phyloP scores from a whole-genome alignment of 2,797 vertebrate species.

The Petrocephalus schoutedeni region DNA sequence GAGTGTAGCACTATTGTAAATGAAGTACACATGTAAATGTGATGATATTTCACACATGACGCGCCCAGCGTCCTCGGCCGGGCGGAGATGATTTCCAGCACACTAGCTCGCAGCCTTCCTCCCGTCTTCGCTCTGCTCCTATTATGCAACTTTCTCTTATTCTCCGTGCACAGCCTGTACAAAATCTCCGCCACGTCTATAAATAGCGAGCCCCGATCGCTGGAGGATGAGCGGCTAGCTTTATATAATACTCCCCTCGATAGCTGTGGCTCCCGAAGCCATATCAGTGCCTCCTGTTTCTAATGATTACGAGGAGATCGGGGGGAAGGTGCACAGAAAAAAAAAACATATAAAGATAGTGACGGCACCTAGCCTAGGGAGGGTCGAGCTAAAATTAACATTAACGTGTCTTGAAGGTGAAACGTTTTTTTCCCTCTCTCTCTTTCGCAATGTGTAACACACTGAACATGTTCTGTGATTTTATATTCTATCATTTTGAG shows the following conservation, averaged over 20 bases:
- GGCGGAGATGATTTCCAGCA: neutral
- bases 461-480: neutral
- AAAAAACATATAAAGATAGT: conserved; percentile 15
- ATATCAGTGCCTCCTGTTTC: neutral
- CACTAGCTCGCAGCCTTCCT: neutral
- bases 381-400: conserved; percentile 21
- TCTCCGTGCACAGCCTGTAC: conserved; percentile 38
- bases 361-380: conserved; percentile 19
- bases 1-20: neutral
- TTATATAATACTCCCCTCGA: conserved; percentile 37
- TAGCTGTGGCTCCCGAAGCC: neutral
- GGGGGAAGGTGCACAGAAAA: neutral
- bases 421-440: neutral
- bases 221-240: conserved; percentile 38
- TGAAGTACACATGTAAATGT: neutral
- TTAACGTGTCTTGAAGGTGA: neutral
- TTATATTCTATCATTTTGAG: neutral
- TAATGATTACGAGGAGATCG: neutral
- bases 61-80: neutral
- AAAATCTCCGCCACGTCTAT: conserved; percentile 44
- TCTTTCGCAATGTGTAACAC: neutral
- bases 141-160: conserved; percentile 28
- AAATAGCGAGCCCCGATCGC: conserved; percentile 40
- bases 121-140: conserved; percentile 17
- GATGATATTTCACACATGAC: neutral